A percentile compares a stretch with the other conserved stretches of the same genome.
Conservation (phyloP, 2,888 invertebrate genomes). For the Hypomecis punctinalis region DNA sequence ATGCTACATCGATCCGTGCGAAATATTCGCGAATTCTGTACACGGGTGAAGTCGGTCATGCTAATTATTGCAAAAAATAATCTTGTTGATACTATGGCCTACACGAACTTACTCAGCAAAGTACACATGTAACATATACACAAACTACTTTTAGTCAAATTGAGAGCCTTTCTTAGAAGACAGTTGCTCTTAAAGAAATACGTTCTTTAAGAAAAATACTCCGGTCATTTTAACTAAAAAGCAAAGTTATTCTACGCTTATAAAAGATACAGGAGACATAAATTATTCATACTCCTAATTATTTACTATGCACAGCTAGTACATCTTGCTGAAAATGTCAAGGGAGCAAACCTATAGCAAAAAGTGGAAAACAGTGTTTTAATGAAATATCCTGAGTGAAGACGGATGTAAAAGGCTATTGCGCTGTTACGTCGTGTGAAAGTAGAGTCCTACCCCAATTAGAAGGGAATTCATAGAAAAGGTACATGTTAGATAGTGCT, state of each 20-base stretch:
- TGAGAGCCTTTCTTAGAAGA: no score
- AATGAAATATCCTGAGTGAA: slow-evolving; percentile 30
- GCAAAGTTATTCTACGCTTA: slow-evolving; percentile 20
- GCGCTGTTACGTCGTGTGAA: slow-evolving; percentile 73
- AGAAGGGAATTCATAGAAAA: slow-evolving; percentile 72
- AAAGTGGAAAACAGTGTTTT: slow-evolving; percentile 49
- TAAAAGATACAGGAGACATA: slow-evolving; percentile 13
- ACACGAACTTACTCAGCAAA: no score
- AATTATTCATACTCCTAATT: slow-evolving; percentile 42
- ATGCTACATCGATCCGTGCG: no score
- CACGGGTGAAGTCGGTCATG: no score
- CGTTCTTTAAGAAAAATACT: no score
- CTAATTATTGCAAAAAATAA: no score
- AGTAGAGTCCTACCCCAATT: slow-evolving; percentile 73
- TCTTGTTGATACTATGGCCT: no score
- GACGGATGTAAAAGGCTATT: slow-evolving; percentile 48
- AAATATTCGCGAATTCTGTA: no score
- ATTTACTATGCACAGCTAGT: slow-evolving; percentile 35
- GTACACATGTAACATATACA: no score
- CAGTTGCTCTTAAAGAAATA: no score
- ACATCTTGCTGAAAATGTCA: slow-evolving; percentile 57
- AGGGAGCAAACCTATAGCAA: slow-evolving; percentile 44
- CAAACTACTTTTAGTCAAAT: no score
- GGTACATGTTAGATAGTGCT: slow-evolving; percentile 57
- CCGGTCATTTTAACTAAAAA: slow-evolving; percentile 4